Conservation (phyloP, 2,797 vertebrate species). For the Decapterus maruadsi region DNA sequence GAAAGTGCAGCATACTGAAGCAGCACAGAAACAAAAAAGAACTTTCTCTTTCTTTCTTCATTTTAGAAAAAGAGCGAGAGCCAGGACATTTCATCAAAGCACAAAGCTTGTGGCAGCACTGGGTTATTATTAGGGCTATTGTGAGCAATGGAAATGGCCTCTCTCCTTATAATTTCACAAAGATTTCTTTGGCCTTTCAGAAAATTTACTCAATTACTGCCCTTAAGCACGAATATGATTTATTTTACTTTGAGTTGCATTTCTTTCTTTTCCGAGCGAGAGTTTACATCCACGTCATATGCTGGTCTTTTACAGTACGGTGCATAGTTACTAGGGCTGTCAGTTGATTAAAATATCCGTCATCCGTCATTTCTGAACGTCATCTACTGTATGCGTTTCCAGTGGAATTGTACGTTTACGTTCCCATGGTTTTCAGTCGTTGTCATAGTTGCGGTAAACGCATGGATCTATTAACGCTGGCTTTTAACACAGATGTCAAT, state of each 20-base stretch:
- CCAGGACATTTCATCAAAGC: constrained; percentile 15
- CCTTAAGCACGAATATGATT: background rate
- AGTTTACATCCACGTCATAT: constrained; percentile 2
- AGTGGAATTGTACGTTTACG: too few species aligned
- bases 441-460: too few species aligned
- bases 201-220: background rate
- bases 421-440: too few species aligned
- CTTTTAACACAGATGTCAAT: too few species aligned
- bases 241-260: background rate
- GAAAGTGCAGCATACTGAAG: constrained; percentile 31
- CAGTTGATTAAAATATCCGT: too few species aligned
- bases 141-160: constrained; percentile 4
- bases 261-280: too few species aligned
- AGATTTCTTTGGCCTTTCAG: background rate
- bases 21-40: constrained; percentile 46
- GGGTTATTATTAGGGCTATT: constrained; percentile 10
- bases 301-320: background rate
- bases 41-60: background rate
- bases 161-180: background rate
- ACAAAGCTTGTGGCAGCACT: background rate
- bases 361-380: too few species aligned
- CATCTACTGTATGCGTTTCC: too few species aligned
- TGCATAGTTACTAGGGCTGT: background rate
- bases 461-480: too few species aligned
- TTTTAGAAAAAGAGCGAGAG: constrained; percentile 24